These are phyloP conservation scores for Pollenia amentaria DNA, from an alignment of 2,888 invertebrate genomes.

Conservation along the genomic window DNA sequence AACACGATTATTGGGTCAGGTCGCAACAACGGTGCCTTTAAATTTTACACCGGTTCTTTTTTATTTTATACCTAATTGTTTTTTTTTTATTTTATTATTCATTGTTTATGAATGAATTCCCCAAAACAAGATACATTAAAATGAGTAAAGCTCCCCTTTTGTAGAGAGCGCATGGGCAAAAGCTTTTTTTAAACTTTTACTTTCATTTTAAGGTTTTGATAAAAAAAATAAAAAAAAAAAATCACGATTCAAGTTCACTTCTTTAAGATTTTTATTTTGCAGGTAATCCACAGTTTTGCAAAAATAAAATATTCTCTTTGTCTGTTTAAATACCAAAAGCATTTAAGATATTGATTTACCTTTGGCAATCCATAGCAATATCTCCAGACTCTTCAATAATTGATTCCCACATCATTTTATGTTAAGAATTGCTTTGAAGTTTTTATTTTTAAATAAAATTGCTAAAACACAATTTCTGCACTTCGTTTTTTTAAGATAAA, in stretches of 20 bases:
- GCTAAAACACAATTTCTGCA: slow-evolving; percentile 79
- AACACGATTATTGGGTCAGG: slow-evolving; percentile 76
- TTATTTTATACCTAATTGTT: slow-evolving; percentile 15
- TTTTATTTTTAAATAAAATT: slow-evolving; percentile 77
- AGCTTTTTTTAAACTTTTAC: slow-evolving; percentile 77
- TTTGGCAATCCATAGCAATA: slow-evolving; percentile 83
- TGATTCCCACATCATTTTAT: slow-evolving; percentile 84
- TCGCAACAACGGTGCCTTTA: slow-evolving; percentile 71
- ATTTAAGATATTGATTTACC: slow-evolving; percentile 80
- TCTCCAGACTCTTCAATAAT: slow-evolving; percentile 83
- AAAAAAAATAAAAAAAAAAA: slow-evolving; percentile 72
- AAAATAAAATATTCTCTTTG: slow-evolving; percentile 53
- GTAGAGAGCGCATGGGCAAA: slow-evolving; percentile 58
- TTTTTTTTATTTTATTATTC: slow-evolving; percentile 6
- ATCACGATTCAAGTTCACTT: slow-evolving; percentile 68
- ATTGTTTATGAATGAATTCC: slow-evolving; percentile 74
- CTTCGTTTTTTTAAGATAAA: slow-evolving; percentile 46
- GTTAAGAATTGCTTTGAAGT: not conserved
- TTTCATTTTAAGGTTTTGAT: slow-evolving; percentile 77
- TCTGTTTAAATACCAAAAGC: slow-evolving; percentile 27
- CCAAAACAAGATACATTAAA: slow-evolving; percentile 55
- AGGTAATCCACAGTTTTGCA: slow-evolving; percentile 73
- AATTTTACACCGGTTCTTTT: slow-evolving; percentile 66
- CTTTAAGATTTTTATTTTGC: slow-evolving; percentile 66
- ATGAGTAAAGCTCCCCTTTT: slow-evolving; percentile 70